Percentiles rank a stretch among this genome's conserved stretches.
phyloP scores from a whole-genome alignment of 2,113 vertebrate species.

The Mobula hypostoma region DNA sequence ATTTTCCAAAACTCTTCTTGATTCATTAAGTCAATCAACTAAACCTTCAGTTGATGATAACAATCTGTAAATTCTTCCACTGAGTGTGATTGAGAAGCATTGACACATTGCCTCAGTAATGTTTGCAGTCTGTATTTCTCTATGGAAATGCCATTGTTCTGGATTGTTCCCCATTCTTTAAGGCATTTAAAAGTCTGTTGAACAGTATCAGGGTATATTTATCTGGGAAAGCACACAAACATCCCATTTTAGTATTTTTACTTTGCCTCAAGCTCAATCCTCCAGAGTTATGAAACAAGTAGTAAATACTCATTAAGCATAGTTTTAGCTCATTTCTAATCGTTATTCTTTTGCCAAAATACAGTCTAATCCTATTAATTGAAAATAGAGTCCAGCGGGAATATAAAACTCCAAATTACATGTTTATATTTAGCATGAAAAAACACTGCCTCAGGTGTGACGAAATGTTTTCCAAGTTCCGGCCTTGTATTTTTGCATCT shows the following conservation, averaged over 20 bases:
- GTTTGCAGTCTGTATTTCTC: background rate
- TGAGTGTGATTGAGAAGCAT: background rate
- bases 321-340: background rate
- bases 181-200: background rate
- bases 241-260: background rate
- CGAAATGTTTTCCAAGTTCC: no score
- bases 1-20: background rate
- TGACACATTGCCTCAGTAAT: background rate
- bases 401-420: background rate
- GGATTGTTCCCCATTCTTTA: background rate
- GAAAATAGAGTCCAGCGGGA: background rate
- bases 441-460: no score
- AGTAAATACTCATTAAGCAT: background rate
- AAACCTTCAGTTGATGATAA: background rate
- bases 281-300: background rate
- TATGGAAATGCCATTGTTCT: background rate
- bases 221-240: background rate
- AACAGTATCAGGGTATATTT: background rate
- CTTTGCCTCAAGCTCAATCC: background rate
- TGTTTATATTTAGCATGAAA: background rate
- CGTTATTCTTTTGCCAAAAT: background rate
- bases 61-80: background rate
- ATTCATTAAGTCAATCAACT: background rate
- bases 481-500: background rate
- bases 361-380: background rate